Evolutionary conservation across 2,113 vertebrate species (phyloP).

Genomic region (Calyptommatus sinebrachiatus): DNA sequence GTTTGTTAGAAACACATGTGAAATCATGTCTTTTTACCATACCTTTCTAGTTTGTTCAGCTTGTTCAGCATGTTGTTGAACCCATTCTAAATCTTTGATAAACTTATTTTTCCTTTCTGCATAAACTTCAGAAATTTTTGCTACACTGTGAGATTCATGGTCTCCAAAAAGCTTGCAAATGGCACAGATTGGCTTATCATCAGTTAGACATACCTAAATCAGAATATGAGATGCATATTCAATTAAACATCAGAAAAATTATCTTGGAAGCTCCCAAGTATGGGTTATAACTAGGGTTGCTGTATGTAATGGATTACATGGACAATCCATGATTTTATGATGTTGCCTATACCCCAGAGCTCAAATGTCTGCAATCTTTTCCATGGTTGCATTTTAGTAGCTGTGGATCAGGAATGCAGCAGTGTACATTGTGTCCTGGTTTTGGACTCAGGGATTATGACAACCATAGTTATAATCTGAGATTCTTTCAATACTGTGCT

Average conservation of each 20-base stretch:
- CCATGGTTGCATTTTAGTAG: too few species aligned
- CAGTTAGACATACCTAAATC: conserved; percentile 43
- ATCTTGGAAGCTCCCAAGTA: neutral
- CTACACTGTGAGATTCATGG: conserved; percentile 37
- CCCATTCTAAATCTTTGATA: conserved; percentile 24
- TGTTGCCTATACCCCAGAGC: too few species aligned
- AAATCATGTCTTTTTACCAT: neutral
- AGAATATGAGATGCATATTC: conserved; percentile 3
- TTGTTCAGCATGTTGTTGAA: conserved; percentile 26
- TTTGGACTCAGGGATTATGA: too few species aligned
- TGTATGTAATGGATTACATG: too few species aligned
- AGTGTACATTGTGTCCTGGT: too few species aligned
- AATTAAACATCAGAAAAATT: neutral
- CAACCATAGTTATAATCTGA: too few species aligned
- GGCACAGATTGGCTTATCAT: conserved; percentile 44
- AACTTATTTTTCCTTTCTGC: conserved; percentile 45
- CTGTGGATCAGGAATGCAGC: too few species aligned
- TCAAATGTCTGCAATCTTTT: too few species aligned
- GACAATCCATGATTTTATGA: too few species aligned
- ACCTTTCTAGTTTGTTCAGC: conserved; percentile 15
- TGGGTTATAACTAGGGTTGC: too few species aligned
- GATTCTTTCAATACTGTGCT: too few species aligned
- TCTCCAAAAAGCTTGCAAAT: conserved; percentile 54
- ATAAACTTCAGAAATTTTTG: conserved; percentile 38
- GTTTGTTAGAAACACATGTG: neutral